Evolutionary conservation across 2,888 invertebrate species (phyloP).

Genomic region (Drosophila rubida): DNA sequence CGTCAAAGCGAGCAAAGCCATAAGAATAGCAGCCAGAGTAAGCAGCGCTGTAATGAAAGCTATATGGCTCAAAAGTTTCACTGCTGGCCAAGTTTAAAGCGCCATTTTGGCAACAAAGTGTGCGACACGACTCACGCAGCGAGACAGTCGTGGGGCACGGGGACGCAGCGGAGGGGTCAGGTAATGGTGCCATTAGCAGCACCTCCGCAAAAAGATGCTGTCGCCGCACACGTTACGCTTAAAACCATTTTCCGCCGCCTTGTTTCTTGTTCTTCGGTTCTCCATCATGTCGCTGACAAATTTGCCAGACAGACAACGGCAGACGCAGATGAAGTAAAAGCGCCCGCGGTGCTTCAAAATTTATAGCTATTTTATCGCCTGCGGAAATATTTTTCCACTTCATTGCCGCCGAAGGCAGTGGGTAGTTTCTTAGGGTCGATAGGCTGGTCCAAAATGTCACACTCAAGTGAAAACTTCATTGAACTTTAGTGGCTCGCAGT

Average conservation of each 20-base stretch:
- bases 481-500: constrained; percentile 68
- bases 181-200: constrained; percentile 75
- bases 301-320: constrained; percentile 42
- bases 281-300: constrained; percentile 45
- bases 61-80: constrained; percentile 66
- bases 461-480: constrained; percentile 65
- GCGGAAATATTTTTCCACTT: constrained; percentile 75
- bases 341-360: constrained; percentile 62
- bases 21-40: constrained; percentile 41
- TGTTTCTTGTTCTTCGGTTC: neutral
- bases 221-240: constrained; percentile 15
- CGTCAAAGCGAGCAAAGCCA: constrained; percentile 42
- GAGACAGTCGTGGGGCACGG: too few relatives aligned
- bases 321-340: constrained; percentile 25
- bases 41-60: constrained; percentile 61
- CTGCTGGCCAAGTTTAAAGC: constrained; percentile 62
- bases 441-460: constrained; percentile 54
- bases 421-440: constrained; percentile 19
- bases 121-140: constrained; percentile 34
- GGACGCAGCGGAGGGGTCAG: constrained; percentile 33
- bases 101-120: constrained; percentile 59
- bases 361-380: constrained; percentile 72
- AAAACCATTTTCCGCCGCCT: constrained; percentile 28
- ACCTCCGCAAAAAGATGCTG: constrained; percentile 61
- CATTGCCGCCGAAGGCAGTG: constrained; percentile 52